phyloP scores from a whole-genome alignment of 1,140 invertebrate species.

The Dryas iulia region DNA sequence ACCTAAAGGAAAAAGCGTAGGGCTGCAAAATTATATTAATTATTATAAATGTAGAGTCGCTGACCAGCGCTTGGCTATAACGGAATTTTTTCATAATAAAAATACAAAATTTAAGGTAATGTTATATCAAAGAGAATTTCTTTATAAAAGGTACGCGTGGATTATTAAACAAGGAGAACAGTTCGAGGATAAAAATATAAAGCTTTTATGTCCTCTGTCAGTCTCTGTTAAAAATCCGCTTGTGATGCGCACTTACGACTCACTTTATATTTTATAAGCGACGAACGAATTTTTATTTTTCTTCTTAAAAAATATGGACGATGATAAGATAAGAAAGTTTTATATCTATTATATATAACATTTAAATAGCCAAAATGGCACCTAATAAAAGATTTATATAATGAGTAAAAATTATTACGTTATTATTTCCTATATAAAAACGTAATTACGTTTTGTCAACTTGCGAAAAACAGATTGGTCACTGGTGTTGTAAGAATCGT shows the following conservation, averaged over 20 bases:
- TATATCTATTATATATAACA: background rate
- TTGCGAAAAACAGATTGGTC: background rate
- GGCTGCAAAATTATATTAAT: too few species aligned
- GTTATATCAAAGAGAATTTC: background rate
- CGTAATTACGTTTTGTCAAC: background rate
- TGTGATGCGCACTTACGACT: background rate
- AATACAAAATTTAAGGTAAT: background rate
- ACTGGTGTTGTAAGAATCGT: background rate
- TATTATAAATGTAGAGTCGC: too few species aligned
- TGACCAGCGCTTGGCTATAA: background rate
- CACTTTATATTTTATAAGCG: background rate
- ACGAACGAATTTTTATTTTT: background rate
- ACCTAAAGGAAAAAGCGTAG: too few species aligned
- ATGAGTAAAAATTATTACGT: background rate
- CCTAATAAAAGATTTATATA: background rate
- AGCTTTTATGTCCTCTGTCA: constrained; percentile 2
- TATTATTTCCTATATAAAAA: background rate
- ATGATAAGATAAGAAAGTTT: background rate
- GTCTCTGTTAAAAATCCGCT: constrained; percentile 3
- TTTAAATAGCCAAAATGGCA: background rate
- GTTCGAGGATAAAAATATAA: background rate
- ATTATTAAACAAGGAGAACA: background rate
- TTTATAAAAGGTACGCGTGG: background rate
- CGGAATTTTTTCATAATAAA: background rate
- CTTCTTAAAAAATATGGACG: background rate